Evolutionary conservation across 1,140 invertebrate species (phyloP).

Genomic region (Dysdera silvatica): DNA sequence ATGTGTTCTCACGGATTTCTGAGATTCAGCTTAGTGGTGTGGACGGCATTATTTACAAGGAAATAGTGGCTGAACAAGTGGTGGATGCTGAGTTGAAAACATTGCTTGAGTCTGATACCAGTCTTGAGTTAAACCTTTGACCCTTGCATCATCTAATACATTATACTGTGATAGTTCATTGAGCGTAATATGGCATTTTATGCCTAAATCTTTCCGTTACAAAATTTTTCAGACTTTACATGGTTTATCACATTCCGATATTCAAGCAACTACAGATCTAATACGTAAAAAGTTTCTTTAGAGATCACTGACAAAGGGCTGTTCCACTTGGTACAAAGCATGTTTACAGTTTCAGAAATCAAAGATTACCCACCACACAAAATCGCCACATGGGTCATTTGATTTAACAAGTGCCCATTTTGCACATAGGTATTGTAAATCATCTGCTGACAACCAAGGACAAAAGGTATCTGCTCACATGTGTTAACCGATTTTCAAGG

Average conservation of each 20-base stretch:
- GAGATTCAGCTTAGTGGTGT: neutral
- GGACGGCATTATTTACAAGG: constrained; percentile 8
- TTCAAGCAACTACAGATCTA: neutral
- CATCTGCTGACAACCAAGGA: constrained; percentile 41
- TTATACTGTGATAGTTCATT: constrained; percentile 12
- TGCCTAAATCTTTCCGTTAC: neutral
- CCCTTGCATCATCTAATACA: neutral
- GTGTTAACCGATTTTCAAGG: constrained; percentile 44
- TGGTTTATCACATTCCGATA: constrained; percentile 14
- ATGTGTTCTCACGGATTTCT: constrained; percentile 14
- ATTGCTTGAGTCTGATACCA: neutral
- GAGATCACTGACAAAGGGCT: constrained; percentile 10
- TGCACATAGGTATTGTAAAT: constrained; percentile 50
- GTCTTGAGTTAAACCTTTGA: neutral
- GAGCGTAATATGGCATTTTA: neutral
- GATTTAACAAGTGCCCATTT: constrained; percentile 38
- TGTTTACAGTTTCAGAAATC: constrained; percentile 22
- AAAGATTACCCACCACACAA: constrained; percentile 21
- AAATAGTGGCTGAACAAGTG: constrained; percentile 8
- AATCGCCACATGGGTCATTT: constrained; percentile 14
- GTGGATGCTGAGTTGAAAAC: constrained; percentile 4
- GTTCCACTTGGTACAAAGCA: neutral
- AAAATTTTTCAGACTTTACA: constrained; percentile 12
- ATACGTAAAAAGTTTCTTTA: constrained; percentile 8
- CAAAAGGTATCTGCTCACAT: constrained; percentile 43